Conservation (phyloP, 2,113 vertebrate species). For the Carassius auratus region DNA sequence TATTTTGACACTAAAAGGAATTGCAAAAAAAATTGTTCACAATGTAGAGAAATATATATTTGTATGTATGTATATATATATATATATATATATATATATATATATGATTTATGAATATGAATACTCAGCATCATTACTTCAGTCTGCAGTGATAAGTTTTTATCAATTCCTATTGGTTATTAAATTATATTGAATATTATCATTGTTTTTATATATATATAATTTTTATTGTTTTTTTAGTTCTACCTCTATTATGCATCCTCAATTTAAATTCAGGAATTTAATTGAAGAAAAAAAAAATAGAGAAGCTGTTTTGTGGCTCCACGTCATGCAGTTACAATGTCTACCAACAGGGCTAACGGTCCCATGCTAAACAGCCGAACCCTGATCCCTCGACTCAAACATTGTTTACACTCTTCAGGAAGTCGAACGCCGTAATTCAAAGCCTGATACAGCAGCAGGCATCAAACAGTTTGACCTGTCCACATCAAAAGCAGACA, state of each 20-base stretch:
- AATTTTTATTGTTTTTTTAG: too few species aligned
- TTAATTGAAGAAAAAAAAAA: background rate
- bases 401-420: slow-evolving; percentile 4
- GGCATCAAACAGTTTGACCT: background rate
- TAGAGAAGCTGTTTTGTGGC: background rate
- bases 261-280: background rate
- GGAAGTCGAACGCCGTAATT: background rate
- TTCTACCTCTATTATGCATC: too few species aligned
- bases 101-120: too few species aligned
- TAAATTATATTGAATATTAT: too few species aligned
- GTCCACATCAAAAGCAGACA: background rate
- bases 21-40: background rate
- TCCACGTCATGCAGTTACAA: too few species aligned
- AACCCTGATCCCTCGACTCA: background rate
- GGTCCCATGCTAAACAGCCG: background rate
- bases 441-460: background rate
- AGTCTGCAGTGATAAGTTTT: too few species aligned
- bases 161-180: too few species aligned
- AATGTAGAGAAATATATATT: too few species aligned
- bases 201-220: too few species aligned
- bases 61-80: too few species aligned
- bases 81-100: too few species aligned
- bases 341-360: background rate
- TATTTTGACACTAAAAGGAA: background rate
- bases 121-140: too few species aligned